Percentiles rank a stretch among this genome's conserved stretches.
Evolutionary conservation across 2,113 vertebrate genomes (phyloP).

Genomic region (Grammomys dolichurus): DNA sequence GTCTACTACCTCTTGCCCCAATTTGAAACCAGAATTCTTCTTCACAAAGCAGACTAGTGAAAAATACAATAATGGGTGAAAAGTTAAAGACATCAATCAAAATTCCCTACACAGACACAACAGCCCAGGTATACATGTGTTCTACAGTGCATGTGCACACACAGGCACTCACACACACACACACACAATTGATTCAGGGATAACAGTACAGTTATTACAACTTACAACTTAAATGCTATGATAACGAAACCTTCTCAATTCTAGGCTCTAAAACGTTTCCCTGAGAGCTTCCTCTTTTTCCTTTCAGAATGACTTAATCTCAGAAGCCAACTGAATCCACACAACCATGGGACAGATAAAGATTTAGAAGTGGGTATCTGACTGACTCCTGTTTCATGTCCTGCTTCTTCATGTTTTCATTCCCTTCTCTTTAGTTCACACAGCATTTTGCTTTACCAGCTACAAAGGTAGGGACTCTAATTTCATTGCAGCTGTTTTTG

Average conservation of each 20-base stretch:
- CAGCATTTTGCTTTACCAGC: background rate
- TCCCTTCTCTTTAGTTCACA: background rate
- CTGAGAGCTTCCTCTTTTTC: background rate
- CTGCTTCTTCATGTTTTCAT: background rate
- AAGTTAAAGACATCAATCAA: background rate
- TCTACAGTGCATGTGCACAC: background rate
- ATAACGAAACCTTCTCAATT: slow-evolving; percentile 24
- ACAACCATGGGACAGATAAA: background rate
- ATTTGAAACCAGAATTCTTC: slow-evolving; percentile 40
- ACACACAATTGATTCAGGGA: slow-evolving; percentile 42
- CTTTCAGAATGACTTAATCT: background rate
- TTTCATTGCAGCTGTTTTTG: background rate
- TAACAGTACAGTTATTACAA: slow-evolving; percentile 24
- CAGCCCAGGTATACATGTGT: background rate
- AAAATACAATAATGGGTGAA: background rate
- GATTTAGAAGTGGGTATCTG: background rate
- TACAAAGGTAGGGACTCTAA: background rate
- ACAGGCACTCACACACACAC: background rate
- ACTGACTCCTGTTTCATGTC: background rate
- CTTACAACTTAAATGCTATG: slow-evolving; percentile 22
- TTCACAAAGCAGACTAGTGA: slow-evolving; percentile 20
- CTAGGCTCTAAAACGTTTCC: background rate
- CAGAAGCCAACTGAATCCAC: background rate
- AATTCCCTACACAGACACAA: background rate
- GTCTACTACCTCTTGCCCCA: background rate